Percentiles rank a stretch among this genome's conserved stretches.
These are phyloP conservation scores for Psettodes erumei DNA, from an alignment of 2,113 vertebrate genomes.

Conservation along the genomic window DNA sequence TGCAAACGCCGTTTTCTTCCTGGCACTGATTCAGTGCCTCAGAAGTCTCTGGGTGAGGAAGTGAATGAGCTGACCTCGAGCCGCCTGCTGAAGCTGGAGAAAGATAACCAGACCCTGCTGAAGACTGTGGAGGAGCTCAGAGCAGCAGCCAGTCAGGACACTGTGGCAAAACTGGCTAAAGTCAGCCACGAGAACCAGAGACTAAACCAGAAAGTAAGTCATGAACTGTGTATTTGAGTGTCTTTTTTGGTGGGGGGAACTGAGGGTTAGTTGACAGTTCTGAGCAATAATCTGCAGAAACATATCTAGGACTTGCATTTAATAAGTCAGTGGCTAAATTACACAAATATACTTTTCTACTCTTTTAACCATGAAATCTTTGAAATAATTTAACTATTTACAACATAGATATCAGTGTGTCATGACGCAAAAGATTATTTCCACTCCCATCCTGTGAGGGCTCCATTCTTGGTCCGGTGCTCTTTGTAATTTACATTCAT, in stretches of 20 bases:
- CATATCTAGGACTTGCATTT: not conserved
- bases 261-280: not conserved
- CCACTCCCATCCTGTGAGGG: not conserved
- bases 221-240: not conserved
- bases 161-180: conserved; percentile 85
- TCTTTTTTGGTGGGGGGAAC: not conserved
- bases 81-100: conserved; percentile 93
- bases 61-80: conserved; percentile 96
- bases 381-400: not conserved
- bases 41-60: conserved; percentile 95
- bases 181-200: conserved; percentile 92
- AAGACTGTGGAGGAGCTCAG: conserved; percentile 94
- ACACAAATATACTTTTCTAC: not conserved
- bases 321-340: not conserved
- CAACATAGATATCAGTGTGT: not conserved
- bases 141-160: conserved; percentile 81
- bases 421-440: not conserved
- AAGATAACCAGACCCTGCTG: conserved; percentile 96
- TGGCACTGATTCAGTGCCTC: conserved; percentile 82
- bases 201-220: conserved; percentile 89
- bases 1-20: not conserved
- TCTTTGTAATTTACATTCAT: not conserved
- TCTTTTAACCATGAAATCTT: not conserved
- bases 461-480: not conserved
- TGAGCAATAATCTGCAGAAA: not conserved